Evolutionary conservation across 2,113 vertebrate species (phyloP), one percentile per base, ranked within the genome.

Genomic region (Phoxinus phoxinus): DNA sequence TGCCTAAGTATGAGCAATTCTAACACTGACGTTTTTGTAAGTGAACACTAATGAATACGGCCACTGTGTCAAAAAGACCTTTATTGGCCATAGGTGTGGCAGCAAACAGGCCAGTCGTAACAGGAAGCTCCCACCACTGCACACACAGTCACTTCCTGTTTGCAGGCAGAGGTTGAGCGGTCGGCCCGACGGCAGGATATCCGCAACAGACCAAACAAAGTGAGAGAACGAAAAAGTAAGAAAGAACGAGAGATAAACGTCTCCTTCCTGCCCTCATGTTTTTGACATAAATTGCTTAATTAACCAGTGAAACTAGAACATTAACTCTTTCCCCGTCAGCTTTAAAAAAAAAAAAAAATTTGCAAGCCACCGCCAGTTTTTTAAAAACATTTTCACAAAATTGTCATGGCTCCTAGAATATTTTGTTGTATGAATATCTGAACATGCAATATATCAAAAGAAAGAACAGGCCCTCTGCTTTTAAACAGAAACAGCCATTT

Each of bases 61-160:
- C 11, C 23, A 32, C 48, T 32, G 61, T 51, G 61, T 69, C 27
- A 69, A 67, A 81, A 51, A 63, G 5, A 32, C 59, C 79, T 51
- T 81, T 69, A 32, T 80, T 80, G 79, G 61, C 10, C 59, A 53
- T 56, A 65, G 75, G 75, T 71, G 84, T 58, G 63, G 75, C 30
- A 58, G 27, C 25, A 44, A 8, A 41, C 7, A 59, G 17, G 11
- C 21, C 32, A 67, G 44, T 37, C 30, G 5, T 35, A 71, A 85
- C 74, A 86, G 84, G 84, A 88, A 86, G 72, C n/a, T n/a, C 44
- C 25, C 44, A 27, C 48, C 41, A 27, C 58, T 69, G 48, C 78
- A 86, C n/a, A 59, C 67, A 72, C 23, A 73, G 59, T 32, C 13
- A 74, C 76, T 88, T 91, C 86, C 88, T 91, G 88, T 89, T 89